Evolutionary conservation across 2,888 invertebrate genomes (phyloP), one percentile per base, ranked within the genome.

Genomic region (Tryphoninae sp.): DNA sequence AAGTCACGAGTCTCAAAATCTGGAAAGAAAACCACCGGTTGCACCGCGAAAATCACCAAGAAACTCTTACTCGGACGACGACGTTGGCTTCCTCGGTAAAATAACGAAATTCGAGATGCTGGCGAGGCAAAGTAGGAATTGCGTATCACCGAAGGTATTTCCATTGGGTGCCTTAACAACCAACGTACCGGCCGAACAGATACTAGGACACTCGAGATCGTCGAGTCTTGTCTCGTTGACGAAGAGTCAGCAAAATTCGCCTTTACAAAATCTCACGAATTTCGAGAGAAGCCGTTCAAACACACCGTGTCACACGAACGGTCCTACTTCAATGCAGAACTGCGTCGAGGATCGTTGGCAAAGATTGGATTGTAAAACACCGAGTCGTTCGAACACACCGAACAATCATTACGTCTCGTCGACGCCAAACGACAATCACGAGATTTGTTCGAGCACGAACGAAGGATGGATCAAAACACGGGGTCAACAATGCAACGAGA

Each of bases 171-270:
- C 95, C 7, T 91, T 96, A 8, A 96, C 96, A 0, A 96, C 96
- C 0, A 97, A 96, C 85, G 96, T 96, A 3, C 96, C 97, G 0
- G 96, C 97, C 0, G 96, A 95, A 91, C 96, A 96, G 86, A 96
- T 97, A 0, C 91, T 97, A 45, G 96, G 96, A 0, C 92, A 92
- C 83, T 92, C 92, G 1, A 89, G 91, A 81, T 91, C 91, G 0
- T 87, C 91, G 33, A 91, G 90, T 67, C 80, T 91, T n/a, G 88
- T 88, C 2, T 91, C 91, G 0, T 83, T 91, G 4, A 85, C 92
- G 67, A 93, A 93, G 83, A 92, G 88, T 68, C 76, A 92, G 92
- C 42, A 84, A 11, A 87, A 86, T 74, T 82, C 87, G 49, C 89
- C 90, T 0, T 85, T 89, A 2, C 89, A 89, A 74, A 90, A 90